phyloP scores from a whole-genome alignment of 1,140 invertebrate species.

The Araneus ventricosus region DNA sequence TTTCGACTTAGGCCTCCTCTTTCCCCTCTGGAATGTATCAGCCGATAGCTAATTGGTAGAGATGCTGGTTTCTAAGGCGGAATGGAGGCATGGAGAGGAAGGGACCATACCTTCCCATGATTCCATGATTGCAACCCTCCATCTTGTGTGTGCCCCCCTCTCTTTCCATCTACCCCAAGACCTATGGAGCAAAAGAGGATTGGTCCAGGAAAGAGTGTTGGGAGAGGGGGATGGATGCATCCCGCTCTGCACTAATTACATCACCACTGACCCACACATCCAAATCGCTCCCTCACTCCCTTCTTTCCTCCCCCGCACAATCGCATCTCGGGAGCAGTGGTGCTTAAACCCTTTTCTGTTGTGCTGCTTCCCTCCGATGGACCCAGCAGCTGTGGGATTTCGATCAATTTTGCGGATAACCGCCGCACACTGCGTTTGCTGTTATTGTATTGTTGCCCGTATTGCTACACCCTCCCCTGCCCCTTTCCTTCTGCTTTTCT shows the following conservation, averaged over 20 bases:
- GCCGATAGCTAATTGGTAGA: slow-evolving; percentile 49
- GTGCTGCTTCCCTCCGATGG: background rate
- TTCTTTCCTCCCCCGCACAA: slow-evolving; percentile 18
- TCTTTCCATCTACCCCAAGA: background rate
- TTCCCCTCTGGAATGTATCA: slow-evolving; percentile 47
- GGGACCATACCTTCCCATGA: slow-evolving; percentile 20
- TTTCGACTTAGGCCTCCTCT: slow-evolving; percentile 50
- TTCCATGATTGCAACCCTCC: slow-evolving; percentile 39
- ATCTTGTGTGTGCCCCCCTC: slow-evolving; percentile 1
- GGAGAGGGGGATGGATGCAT: slow-evolving; percentile 27
- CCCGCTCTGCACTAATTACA: slow-evolving; percentile 72
- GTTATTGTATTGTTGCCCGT: slow-evolving; percentile 70
- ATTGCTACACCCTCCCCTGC: background rate
- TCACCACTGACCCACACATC: slow-evolving; percentile 74
- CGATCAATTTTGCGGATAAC: slow-evolving; percentile 76
- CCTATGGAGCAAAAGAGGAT: slow-evolving; percentile 39
- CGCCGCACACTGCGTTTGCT: slow-evolving; percentile 53
- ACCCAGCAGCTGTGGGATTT: slow-evolving; percentile 69
- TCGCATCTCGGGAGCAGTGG: slow-evolving; percentile 59
- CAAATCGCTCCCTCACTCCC: slow-evolving; percentile 22
- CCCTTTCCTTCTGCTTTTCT: background rate
- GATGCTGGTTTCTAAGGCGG: slow-evolving; percentile 52
- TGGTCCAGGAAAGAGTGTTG: slow-evolving; percentile 19
- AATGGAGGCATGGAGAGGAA: background rate
- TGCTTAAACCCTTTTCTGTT: slow-evolving; percentile 68